Evolutionary conservation across 2,113 vertebrate species (phyloP).

Genomic region (Hypanus sabinus): DNA sequence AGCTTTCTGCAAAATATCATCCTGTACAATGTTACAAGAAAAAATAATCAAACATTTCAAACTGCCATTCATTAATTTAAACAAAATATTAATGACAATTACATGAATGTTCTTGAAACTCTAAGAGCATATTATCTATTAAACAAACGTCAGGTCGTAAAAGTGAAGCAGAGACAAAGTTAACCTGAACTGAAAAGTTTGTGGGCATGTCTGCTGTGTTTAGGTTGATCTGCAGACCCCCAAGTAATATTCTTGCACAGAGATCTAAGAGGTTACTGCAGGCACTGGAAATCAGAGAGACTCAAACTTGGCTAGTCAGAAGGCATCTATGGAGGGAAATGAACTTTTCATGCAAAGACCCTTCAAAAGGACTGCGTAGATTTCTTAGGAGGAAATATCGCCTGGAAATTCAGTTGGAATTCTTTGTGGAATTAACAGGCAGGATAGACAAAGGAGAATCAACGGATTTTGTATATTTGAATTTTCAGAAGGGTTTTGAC

Average conservation of each 20-base stretch:
- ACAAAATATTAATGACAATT: not conserved
- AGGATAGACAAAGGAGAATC: too few species aligned
- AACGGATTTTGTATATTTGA: too few species aligned
- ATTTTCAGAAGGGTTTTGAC: too few species aligned
- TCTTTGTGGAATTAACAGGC: too few species aligned
- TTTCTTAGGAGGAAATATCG: too few species aligned
- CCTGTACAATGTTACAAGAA: not conserved
- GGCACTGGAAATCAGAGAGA: too few species aligned
- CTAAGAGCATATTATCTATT: not conserved
- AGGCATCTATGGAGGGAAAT: too few species aligned
- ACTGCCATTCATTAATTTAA: not conserved
- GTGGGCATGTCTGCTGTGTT: not conserved
- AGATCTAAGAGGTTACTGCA: too few species aligned
- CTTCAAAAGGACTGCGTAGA: too few species aligned
- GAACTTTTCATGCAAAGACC: too few species aligned
- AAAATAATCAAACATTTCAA: not conserved
- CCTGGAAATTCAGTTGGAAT: too few species aligned
- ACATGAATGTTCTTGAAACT: not conserved
- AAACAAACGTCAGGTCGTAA: not conserved
- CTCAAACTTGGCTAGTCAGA: too few species aligned
- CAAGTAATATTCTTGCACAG: not conserved
- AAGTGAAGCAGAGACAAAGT: not conserved
- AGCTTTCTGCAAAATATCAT: not conserved
- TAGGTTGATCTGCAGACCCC: not conserved
- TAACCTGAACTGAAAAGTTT: not conserved